These are phyloP conservation scores for Cacoxenus indagator DNA, from an alignment of 2,888 invertebrate species.

Conservation along the genomic window DNA sequence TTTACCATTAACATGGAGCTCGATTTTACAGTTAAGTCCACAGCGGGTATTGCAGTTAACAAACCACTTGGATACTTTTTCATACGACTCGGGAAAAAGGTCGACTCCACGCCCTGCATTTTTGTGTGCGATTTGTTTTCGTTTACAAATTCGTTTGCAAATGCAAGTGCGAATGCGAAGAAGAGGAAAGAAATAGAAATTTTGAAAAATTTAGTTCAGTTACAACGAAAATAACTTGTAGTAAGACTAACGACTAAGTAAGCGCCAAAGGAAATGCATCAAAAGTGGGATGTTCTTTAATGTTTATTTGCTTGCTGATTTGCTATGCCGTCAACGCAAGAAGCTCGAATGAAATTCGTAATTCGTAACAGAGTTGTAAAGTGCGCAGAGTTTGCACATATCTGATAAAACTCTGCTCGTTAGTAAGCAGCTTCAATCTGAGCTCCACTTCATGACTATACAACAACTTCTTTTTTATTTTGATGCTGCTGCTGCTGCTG, in stretches of 20 bases:
- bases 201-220: neutral
- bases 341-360: neutral
- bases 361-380: neutral
- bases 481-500: neutral
- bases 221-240: neutral
- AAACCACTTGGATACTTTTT: conserved; percentile 71
- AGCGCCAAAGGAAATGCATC: neutral
- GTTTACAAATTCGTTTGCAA: neutral
- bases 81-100: conserved; percentile 70
- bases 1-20: conserved; percentile 70
- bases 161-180: neutral
- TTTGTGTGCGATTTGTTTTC: conserved; percentile 33
- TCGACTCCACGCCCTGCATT: conserved; percentile 70
- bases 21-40: conserved; percentile 70
- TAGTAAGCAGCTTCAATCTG: too few species aligned
- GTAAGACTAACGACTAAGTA: neutral
- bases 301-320: neutral
- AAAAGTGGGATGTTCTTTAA: neutral
- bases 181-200: neutral
- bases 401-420: neutral
- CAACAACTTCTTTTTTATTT: neutral
- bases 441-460: neutral
- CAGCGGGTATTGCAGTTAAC: conserved; percentile 69
- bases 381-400: neutral
- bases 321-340: neutral